Base-by-base conservation (phyloP, 2,888 invertebrate species). In the Erynnis tages region DNA sequence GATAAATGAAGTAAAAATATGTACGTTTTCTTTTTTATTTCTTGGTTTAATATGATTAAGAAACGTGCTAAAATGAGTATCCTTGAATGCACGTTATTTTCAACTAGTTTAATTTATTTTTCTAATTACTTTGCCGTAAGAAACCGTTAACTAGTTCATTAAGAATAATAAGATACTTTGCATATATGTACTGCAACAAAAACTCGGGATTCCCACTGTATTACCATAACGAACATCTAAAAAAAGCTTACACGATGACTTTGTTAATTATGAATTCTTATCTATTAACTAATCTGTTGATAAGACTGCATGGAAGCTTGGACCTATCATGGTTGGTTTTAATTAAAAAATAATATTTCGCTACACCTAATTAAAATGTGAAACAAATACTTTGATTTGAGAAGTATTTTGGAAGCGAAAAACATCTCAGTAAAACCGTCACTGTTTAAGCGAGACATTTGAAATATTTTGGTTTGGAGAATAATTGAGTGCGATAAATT, bases 271-370 rank as follows among this genome's bases (percentile, higher is more conserved):
- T 40, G 23, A 30, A 23, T 40, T 21, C 23, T 21, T 40, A 48
- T 48, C 48, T 38, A 30, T 38, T 23, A 16, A 40, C 48, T 48
- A 30, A 48, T 48, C 48, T 48, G 17, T 30, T 13, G 48, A 40
- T 48, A 48, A 48, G 30, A 14, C 14, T 35, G 13, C 47, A 27
- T n/a, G 11, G 23, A 14, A 14, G 10, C 17, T 17, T 34, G 7
- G 13, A 29, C 29, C 16, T 29, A 30, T 16, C 16, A 17, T 30
- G 30, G n/a, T n/a, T 17, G 35, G 27, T 34, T 47, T 17, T 27
- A 17, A 37, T 43, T 7, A 17, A 11, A 11, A 43, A 40, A 17
- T 16, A 17, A 17, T 35, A 43, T 43, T 41, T 29, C 6, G 29
- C 29, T 19, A 35, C 17, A 27, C 30, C 21, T 48, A 38, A 48